Evolutionary conservation across 30 jellyfish, hydroid and myxozoan genomes (phyloP), one percentile per base, ranked within the genome.

Genomic region (Aurelia aurita): DNA sequence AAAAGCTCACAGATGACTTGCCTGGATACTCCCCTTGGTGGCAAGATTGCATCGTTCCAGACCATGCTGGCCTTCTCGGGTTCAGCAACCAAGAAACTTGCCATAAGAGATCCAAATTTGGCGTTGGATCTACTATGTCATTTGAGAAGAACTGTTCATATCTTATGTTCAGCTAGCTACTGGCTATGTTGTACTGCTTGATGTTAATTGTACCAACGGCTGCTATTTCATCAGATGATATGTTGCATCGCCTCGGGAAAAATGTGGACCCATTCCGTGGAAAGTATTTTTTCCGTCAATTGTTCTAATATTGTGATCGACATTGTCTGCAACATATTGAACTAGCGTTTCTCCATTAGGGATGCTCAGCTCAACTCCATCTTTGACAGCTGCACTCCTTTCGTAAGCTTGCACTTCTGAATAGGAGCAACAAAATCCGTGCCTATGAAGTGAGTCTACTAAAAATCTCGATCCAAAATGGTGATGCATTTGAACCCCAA

Each of bases 11-110:
- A 46, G 86, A 46, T 46, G 88, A 77, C 70, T 32, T n/a, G 63
- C 88, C 88, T 54, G 79, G 88, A 77, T 77, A 59, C 80, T 77
- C 88, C 70, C 88, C 83, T 60, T 57, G 63, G 80, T 32, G 65
- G 80, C 63, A 54, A 21, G 47, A 59, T 58, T 77, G 80, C 80
- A 77, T 77, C 27, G 43, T 59, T 35, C 88, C 88, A 35, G 88
- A 77, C 88, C 83, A 77, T 28, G 66, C 25, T 29, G 88, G 88
- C 70, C 80, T 59, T 77, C 58, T 29, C 32, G 64, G 74, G 72
- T 54, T 74, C 72, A 74, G 74, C 74, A 74, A 55, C 54, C 74
- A 54, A 46, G 74, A 74, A 46, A 74, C 72, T 74, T 74, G 44
- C 86, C 86, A 55, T 19, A 74, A 54, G 74, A 74, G 74, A 54